A percentile compares a stretch with the other conserved stretches of the same genome.
Evolutionary conservation across 2,113 vertebrate genomes (phyloP).

Genomic region (Heteronetta atricapilla): DNA sequence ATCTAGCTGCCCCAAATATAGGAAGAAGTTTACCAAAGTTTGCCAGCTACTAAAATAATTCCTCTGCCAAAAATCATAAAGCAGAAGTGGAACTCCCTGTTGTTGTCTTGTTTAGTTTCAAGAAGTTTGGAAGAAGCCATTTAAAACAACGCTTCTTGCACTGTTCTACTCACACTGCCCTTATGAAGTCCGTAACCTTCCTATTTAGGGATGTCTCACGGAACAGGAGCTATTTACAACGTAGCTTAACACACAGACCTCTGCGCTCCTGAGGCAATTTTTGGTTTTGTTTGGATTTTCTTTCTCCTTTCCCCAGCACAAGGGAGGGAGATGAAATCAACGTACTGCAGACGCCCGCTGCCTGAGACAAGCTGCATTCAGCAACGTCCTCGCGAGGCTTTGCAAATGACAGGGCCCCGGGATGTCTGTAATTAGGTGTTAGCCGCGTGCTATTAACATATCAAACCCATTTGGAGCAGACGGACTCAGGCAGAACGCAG

Average conservation of each 20-base stretch:
- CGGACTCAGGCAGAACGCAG: not conserved
- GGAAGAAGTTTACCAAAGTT: not conserved
- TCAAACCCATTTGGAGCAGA: not conserved
- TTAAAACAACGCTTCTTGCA: not conserved
- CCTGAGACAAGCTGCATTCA: not conserved
- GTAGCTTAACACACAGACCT: not conserved
- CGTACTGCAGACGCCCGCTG: not conserved
- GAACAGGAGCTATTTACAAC: not conserved
- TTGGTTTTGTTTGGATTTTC: too few species aligned
- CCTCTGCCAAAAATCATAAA: not conserved
- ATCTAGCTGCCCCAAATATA: not conserved
- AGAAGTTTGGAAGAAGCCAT: not conserved
- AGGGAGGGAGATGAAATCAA: not conserved
- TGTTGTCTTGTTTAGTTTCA: not conserved
- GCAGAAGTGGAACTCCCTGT: not conserved
- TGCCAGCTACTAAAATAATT: not conserved
- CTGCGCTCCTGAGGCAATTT: not conserved
- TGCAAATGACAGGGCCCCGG: not conserved
- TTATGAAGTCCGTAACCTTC: not conserved
- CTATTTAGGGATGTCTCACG: not conserved
- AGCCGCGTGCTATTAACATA: not conserved
- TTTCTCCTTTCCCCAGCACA: not conserved
- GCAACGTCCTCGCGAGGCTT: not conserved
- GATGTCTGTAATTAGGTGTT: not conserved
- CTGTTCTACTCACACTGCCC: not conserved